A percentile compares a stretch with the other conserved stretches of the same genome.
Evolutionary conservation across 2,888 invertebrate species (phyloP).

Genomic region (Phorcus lineatus): DNA sequence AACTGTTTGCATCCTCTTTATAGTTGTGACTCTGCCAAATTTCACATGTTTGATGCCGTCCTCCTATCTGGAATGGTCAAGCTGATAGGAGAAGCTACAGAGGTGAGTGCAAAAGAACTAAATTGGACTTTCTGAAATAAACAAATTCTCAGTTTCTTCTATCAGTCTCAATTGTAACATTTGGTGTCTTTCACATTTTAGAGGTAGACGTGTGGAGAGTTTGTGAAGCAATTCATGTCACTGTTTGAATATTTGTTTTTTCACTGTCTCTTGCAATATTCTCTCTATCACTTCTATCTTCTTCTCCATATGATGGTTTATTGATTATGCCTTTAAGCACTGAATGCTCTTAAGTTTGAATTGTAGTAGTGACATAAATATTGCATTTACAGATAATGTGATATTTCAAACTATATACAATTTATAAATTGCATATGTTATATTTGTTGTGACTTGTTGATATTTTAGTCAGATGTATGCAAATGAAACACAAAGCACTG

Average conservation of each 20-base stretch:
- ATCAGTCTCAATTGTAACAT: background rate
- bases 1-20: slow-evolving; percentile 42
- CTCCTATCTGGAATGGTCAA: slow-evolving; percentile 84
- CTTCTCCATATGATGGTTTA: too few species aligned
- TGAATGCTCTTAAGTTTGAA: too few species aligned
- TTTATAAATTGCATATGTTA: too few species aligned
- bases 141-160: background rate
- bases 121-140: background rate
- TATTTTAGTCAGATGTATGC: background rate
- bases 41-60: slow-evolving; percentile 84
- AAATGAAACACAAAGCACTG: background rate
- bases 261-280: background rate
- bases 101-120: slow-evolving; percentile 62
- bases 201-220: background rate
- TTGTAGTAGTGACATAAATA: too few species aligned
- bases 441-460: background rate
- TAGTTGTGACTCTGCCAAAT: slow-evolving; percentile 79
- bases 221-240: background rate
- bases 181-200: background rate
- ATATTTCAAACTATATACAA: too few species aligned
- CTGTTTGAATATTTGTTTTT: background rate
- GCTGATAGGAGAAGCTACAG: slow-evolving; percentile 80
- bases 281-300: background rate
- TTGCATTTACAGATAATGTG: too few species aligned
- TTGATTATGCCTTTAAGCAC: too few species aligned